A percentile compares a stretch with the other conserved stretches of the same genome.
phyloP scores from a whole-genome alignment of 2,113 vertebrate species.

The Empidonax traillii region DNA sequence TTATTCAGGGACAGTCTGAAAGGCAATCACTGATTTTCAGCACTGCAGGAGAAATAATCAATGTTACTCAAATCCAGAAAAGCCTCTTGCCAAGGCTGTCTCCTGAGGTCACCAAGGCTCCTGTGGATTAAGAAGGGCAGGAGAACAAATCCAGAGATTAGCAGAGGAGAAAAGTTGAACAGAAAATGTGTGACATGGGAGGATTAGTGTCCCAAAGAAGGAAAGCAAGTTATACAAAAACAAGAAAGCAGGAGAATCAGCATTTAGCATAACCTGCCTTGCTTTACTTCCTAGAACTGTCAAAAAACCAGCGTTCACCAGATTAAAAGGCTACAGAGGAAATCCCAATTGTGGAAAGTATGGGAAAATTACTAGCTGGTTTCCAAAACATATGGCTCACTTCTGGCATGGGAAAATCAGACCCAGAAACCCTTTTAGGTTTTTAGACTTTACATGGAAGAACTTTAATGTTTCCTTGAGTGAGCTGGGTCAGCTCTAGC shows the following conservation, averaged over 20 bases:
- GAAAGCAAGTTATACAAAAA: conserved; percentile 17
- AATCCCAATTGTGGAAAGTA: neutral
- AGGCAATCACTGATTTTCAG: conserved; percentile 7
- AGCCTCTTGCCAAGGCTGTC: conserved; percentile 19
- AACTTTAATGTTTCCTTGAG: neutral
- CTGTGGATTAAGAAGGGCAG: conserved; percentile 34
- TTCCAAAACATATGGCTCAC: neutral
- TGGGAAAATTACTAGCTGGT: neutral
- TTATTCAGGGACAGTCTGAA: neutral
- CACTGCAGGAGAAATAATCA: neutral
- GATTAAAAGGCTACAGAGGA: neutral
- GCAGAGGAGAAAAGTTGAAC: conserved; percentile 36
- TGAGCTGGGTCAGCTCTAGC: neutral
- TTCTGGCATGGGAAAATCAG: neutral
- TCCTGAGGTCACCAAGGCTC: conserved; percentile 26
- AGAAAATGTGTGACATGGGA: conserved; percentile 19
- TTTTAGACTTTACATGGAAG: neutral
- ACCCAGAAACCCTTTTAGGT: neutral
- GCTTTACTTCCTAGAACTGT: neutral
- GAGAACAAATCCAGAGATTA: conserved; percentile 58
- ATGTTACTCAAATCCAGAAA: conserved; percentile 6
- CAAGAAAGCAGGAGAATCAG: neutral
- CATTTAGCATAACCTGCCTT: neutral
- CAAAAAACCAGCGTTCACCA: neutral
- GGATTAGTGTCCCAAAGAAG: neutral